Percentiles rank a stretch among this genome's conserved stretches.
Conservation (phyloP, 2,888 invertebrate genomes). For the Metellina segmentata region DNA sequence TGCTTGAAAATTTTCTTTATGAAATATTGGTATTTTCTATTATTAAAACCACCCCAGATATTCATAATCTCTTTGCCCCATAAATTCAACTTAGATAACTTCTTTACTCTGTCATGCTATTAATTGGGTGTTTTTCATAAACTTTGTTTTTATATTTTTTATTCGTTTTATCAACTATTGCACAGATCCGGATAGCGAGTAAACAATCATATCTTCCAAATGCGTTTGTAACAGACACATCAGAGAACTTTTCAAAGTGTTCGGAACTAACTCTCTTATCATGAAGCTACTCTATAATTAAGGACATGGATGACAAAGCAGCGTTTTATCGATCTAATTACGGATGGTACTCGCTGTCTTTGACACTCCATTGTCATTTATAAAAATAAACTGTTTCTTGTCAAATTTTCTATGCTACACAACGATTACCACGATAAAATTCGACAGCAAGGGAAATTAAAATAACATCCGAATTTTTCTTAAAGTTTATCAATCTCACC, state of each 20-base stretch:
- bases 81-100: no score
- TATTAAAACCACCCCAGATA: no score
- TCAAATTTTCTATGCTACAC: constrained; percentile 10
- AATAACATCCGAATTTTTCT: background rate
- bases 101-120: no score
- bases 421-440: background rate
- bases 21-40: no score
- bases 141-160: background rate
- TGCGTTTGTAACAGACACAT: background rate
- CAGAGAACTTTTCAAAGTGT: background rate
- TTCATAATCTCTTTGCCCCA: no score
- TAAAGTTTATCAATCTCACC: no score
- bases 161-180: no score
- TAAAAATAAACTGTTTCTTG: constrained; percentile 29
- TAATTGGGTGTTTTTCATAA: background rate
- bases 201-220: background rate
- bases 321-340: constrained; percentile 35
- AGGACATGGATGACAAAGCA: constrained; percentile 27
- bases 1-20: no score
- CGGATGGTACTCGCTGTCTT: constrained; percentile 17
- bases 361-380: constrained; percentile 53
- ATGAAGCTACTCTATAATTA: constrained; percentile 16
- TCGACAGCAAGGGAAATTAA: constrained; percentile 7
- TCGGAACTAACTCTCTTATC: background rate
- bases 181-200: background rate